These are phyloP conservation scores for Apodemus sylvaticus DNA, from an alignment of 2,113 vertebrate species.

Conservation along the genomic window DNA sequence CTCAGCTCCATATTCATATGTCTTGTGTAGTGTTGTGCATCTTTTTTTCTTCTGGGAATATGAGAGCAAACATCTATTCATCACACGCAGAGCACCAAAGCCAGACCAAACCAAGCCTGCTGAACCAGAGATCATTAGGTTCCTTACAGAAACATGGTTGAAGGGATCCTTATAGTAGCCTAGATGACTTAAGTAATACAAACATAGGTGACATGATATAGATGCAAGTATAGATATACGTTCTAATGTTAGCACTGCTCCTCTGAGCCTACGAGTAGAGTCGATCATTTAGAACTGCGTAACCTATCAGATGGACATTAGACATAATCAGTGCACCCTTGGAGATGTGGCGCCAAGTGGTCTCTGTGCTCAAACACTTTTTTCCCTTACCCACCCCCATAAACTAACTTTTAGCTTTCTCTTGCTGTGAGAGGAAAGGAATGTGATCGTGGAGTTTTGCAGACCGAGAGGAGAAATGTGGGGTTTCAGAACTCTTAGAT, in stretches of 20 bases:
- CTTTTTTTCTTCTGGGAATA: neutral
- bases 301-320: neutral
- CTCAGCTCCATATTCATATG: neutral
- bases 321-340: neutral
- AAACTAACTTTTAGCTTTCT: neutral
- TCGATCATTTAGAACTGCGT: neutral
- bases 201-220: neutral
- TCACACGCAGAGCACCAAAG: neutral
- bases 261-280: neutral
- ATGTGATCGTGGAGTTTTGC: rapidly evolving
- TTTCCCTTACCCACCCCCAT: neutral
- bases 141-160: neutral
- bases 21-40: neutral
- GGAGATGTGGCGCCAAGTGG: neutral
- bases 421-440: neutral
- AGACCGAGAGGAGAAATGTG: neutral
- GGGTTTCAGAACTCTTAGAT: neutral
- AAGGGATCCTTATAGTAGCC: too few species aligned
- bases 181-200: too few species aligned
- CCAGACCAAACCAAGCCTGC: neutral
- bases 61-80: neutral
- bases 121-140: neutral
- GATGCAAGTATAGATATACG: neutral
- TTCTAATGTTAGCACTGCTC: neutral
- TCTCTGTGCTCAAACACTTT: neutral